Evolutionary conservation across 1,140 invertebrate species (phyloP).

Genomic region (Listronotus bonariensis): DNA sequence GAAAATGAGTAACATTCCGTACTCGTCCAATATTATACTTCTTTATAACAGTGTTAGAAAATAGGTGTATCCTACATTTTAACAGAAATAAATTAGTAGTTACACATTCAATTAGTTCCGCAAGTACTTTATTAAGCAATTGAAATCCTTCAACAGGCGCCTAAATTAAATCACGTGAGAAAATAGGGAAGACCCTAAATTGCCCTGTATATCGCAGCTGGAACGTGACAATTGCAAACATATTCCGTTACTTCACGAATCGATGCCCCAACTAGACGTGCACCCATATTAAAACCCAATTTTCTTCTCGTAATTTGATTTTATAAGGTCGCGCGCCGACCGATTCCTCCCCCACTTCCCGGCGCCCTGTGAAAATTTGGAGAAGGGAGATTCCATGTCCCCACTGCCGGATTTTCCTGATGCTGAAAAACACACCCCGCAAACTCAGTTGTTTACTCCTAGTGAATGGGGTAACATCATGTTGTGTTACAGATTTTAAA

Average conservation of each 20-base stretch:
- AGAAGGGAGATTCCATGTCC: slow-evolving; percentile 21
- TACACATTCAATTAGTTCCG: too few species aligned
- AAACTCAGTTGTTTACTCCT: slow-evolving; percentile 30
- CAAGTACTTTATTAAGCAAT: too few species aligned
- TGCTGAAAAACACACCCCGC: slow-evolving; percentile 30
- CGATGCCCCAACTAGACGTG: slow-evolving; percentile 37
- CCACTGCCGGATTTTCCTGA: slow-evolving; percentile 26
- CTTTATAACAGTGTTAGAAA: too few species aligned
- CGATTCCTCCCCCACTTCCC: slow-evolving; percentile 6
- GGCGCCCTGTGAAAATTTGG: slow-evolving; percentile 16
- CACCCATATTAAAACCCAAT: slow-evolving; percentile 41
- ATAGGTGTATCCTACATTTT: too few species aligned
- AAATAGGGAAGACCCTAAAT: slow-evolving; percentile 18
- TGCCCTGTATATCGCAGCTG: background rate
- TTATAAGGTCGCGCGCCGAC: slow-evolving; percentile 38
- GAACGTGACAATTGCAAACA: slow-evolving; percentile 34
- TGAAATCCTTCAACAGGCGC: slow-evolving; percentile 8
- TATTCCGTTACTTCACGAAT: slow-evolving; percentile 29
- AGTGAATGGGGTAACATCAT: slow-evolving; percentile 21
- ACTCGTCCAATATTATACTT: too few species aligned
- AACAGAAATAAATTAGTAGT: too few species aligned
- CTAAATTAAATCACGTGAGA: slow-evolving; percentile 18
- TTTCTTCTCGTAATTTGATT: slow-evolving; percentile 41
- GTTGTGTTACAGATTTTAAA: background rate
- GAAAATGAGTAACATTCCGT: too few species aligned